Percentiles rank a stretch among this genome's conserved stretches.
Conservation (phyloP, 2,888 invertebrate genomes). For the Drosophila diplacantha region DNA sequence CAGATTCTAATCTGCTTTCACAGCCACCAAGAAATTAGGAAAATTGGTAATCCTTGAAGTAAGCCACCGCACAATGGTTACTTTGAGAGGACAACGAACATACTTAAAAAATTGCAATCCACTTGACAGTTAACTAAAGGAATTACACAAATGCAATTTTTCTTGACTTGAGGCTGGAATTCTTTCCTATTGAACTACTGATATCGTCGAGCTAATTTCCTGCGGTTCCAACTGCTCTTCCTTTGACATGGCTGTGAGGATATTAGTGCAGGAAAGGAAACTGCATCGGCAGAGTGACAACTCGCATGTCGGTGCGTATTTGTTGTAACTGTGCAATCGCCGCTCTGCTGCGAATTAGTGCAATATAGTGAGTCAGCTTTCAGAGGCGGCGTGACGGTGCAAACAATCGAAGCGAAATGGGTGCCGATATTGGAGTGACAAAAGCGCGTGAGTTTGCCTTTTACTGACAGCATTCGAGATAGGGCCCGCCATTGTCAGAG, state of each 20-base stretch:
- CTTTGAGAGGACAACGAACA: background rate
- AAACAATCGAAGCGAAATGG: constrained; percentile 13
- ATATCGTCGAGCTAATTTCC: background rate
- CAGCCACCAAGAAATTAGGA: background rate
- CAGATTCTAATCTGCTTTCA: constrained; percentile 9
- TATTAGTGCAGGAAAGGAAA: constrained; percentile 2
- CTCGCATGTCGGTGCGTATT: background rate
- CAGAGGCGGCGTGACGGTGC: constrained; percentile 7
- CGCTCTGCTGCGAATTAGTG: background rate
- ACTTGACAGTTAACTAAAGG: background rate
- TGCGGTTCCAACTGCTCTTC: background rate
- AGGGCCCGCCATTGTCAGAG: constrained; percentile 7
- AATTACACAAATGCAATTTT: background rate
- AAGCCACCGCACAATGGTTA: background rate
- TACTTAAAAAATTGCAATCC: background rate
- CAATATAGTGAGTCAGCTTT: constrained; percentile 9
- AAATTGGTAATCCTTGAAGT: background rate
- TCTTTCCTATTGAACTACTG: background rate
- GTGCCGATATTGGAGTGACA: constrained; percentile 11
- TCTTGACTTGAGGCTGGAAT: background rate
- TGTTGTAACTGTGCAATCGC: background rate
- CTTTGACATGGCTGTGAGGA: background rate
- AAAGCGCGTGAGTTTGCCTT: constrained; percentile 4
- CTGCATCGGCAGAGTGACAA: constrained; percentile 8
- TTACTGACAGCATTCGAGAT: constrained; percentile 4